Evolutionary conservation across 2,113 vertebrate species (phyloP), one percentile per base, ranked within the genome.

Genomic region (Sula dactylatra): DNA sequence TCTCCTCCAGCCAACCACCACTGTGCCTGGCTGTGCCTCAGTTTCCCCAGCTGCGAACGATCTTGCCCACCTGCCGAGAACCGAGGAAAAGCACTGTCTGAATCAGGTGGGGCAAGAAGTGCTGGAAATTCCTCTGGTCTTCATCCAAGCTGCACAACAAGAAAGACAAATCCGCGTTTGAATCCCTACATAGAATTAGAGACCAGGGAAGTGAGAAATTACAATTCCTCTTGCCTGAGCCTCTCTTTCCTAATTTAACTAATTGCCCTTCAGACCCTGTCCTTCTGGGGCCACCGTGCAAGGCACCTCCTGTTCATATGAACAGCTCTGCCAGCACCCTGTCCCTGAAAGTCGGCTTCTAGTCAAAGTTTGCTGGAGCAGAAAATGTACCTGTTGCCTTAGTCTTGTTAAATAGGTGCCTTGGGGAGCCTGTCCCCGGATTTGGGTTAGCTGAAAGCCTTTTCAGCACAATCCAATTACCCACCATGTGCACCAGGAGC

Each of bases 401-500:
- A 24, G 38, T 21, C 10, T 17, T n/a, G 79, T 64, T 50, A 42
- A 56, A 19, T 2, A 13, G 8, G 2, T 7, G 32, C 38, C 44
- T 16, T 10, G 70, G 38, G 38, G 78, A 6, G 15, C 65, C 55
- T 5, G 3, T 22, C 21, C 65, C 45, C 0, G 0, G 49, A 7
- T 71, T 8, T 52, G 42, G 64, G 58, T 26, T 7, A 31, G 80
- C 42, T 32, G 44, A 36, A 50, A 78, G 58, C 16, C 13, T 61
- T 64, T 82, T 65, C 55, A 49, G 62, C 78, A 79, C 61, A 34
- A 47, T 25, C 56, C 83, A 36, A 3, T 55, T 7, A 13, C 50
- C 61, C 59, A 24, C 1, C 2, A 0, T 0, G 29, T 4, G 15
- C 40, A 12, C 29, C 32, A 9, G 29, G 52, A 65, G 50, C 42